Percentiles rank a stretch among this genome's conserved stretches.
Conservation (phyloP, 2,113 vertebrate species). For the Anhinga anhinga region DNA sequence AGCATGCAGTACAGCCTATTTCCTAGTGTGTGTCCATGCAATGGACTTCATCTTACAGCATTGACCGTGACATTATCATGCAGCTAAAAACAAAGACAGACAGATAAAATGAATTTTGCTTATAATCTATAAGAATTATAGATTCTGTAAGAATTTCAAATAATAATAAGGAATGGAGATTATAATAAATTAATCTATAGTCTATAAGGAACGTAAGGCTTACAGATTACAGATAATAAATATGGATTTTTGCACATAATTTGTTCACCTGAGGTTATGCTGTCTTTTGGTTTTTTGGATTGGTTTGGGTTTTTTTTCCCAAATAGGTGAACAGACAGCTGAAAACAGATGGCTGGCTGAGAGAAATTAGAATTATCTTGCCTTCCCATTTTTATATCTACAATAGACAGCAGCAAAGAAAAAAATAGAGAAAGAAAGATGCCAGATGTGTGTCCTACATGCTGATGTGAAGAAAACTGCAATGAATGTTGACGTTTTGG, state of each 20-base stretch:
- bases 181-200: background rate
- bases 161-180: background rate
- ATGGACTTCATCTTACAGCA: background rate
- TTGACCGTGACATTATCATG: background rate
- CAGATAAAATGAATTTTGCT: background rate
- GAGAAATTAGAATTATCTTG: background rate
- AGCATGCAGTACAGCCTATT: background rate
- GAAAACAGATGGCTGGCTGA: background rate
- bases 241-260: background rate
- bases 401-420: background rate
- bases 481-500: constrained; percentile 36
- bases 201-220: background rate
- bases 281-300: background rate
- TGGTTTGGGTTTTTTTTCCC: background rate
- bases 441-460: background rate
- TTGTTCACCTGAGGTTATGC: background rate
- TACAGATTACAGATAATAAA: background rate
- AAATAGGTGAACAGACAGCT: background rate
- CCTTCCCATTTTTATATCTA: background rate
- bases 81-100: background rate
- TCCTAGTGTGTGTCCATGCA: background rate
- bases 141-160: background rate
- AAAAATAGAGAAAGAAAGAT: background rate
- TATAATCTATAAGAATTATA: background rate
- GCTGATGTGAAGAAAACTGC: background rate